Evolutionary conservation across 1,140 invertebrate genomes (phyloP), one percentile per base, ranked within the genome.

Genomic region (Adelges cooleyi): DNA sequence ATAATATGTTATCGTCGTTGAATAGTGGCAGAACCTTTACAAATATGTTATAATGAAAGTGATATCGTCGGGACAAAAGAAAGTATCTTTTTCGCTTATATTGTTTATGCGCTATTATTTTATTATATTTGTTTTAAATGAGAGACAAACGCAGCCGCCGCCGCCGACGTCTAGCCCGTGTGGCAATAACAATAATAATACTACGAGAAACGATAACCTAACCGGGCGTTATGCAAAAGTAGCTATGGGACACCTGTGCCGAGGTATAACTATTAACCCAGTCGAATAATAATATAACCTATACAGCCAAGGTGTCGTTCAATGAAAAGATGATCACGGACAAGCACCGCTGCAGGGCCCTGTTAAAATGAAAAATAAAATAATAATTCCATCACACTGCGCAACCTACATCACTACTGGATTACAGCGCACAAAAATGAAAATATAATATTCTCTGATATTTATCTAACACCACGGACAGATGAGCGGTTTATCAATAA

Each of bases 381-480:
- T 11, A 33, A 33, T 5, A 33, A 42, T n/a, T 36, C 6, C n/a
- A 9, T 27, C 38, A 44, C 38, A 54, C 52, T 25, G 52, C 13
- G 36, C 38, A 54, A 54, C 52, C 52, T 54, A 54, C 29, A 20
- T 17, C 36, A 40, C 52, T 54, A 54, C 52, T 54, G 52, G 52
- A 54, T 54, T 54, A 38, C 36, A 54, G 52, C 40, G 52, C 52
- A 54, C 10, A 53, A 38, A n/a, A n/a, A n/a, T n/a, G n/a, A n/a
- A n/a, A n/a, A n/a, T n/a, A n/a, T n/a, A n/a, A n/a, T n/a, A n/a
- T n/a, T n/a, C n/a, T n/a, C n/a, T n/a, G n/a, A n/a, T n/a, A n/a
- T n/a, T n/a, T n/a, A n/a, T n/a, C n/a, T n/a, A n/a, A n/a, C n/a
- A n/a, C n/a, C n/a, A n/a, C n/a, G n/a, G n/a, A n/a, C n/a, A n/a